A percentile compares a stretch with the other conserved stretches of the same genome.
Evolutionary conservation across 2,113 vertebrate species (phyloP).

Genomic region (Pipra filicauda): DNA sequence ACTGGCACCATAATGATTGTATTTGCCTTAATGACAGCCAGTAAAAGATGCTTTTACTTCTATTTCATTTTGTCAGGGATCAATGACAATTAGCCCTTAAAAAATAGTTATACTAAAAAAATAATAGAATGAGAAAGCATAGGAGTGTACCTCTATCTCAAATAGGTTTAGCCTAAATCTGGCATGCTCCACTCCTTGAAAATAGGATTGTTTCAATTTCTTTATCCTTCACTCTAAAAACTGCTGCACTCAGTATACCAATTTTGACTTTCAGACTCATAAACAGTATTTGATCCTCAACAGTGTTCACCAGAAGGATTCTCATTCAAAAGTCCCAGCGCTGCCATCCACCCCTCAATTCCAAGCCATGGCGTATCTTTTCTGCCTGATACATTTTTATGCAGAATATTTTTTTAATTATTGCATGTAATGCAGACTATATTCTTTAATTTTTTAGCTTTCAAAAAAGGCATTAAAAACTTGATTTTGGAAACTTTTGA

Average conservation of each 20-base stretch:
- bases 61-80: background rate
- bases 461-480: background rate
- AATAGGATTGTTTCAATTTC: background rate
- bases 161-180: background rate
- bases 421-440: background rate
- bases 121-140: background rate
- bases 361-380: background rate
- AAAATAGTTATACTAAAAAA: background rate
- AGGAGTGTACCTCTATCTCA: background rate
- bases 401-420: background rate
- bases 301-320: background rate
- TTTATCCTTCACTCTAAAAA: background rate
- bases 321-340: background rate
- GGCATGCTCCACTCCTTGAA: background rate
- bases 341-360: background rate
- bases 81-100: background rate
- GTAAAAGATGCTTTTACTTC: background rate
- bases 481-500: background rate
- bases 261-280: background rate
- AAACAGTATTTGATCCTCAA: background rate
- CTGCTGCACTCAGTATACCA: background rate
- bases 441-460: background rate
- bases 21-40: background rate
- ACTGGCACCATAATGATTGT: background rate
- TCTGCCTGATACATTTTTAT: background rate